Evolutionary conservation across 2,113 vertebrate species (phyloP).

Genomic region (Vombatus ursinus): DNA sequence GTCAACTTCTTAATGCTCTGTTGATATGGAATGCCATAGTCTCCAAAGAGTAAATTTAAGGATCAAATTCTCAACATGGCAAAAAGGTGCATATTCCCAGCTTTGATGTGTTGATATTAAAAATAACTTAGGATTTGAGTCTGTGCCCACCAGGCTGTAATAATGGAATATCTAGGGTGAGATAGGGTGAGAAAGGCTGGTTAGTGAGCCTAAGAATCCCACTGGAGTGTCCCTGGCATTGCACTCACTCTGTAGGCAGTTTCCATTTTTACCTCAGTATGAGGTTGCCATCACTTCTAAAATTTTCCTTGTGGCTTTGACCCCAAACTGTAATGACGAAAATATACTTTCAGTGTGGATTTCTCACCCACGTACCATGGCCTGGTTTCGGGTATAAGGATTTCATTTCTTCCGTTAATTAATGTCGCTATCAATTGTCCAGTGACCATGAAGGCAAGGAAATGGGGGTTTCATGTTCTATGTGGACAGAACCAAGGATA

Average conservation of each 20-base stretch:
- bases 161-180: neutral
- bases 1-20: neutral
- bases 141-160: neutral
- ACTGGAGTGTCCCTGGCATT: neutral
- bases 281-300: neutral
- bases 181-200: neutral
- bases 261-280: neutral
- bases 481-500: neutral
- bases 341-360: neutral
- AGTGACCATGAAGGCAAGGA: neutral
- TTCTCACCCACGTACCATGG: neutral
- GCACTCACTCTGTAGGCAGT: neutral
- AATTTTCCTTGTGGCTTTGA: neutral
- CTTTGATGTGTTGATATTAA: neutral
- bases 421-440: neutral
- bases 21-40: neutral
- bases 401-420: neutral
- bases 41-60: neutral
- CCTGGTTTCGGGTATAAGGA: neutral
- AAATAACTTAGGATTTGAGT: neutral
- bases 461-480: neutral
- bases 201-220: neutral
- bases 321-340: neutral
- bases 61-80: neutral
- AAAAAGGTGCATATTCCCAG: neutral